Evolutionary conservation across 2,797 vertebrate genomes (phyloP).

Genomic region (Pantherophis vulpinus): DNA sequence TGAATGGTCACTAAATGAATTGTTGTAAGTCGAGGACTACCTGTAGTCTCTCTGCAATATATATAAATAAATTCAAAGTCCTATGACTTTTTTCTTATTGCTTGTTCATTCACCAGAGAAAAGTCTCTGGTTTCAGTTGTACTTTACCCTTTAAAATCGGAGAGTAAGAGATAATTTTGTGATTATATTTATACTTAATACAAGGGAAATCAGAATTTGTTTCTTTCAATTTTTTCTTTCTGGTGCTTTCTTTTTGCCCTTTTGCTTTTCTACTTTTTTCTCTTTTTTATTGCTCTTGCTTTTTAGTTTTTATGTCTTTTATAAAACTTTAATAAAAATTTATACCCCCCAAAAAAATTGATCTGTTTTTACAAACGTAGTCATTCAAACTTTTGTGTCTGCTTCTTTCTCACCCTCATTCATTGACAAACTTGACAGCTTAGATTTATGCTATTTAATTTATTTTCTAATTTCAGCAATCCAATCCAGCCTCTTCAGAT

Average conservation of each 20-base stretch:
- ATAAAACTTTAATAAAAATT: not conserved
- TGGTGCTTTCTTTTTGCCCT: not conserved
- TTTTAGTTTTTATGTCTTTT: not conserved
- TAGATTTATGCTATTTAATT: not conserved
- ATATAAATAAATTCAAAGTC: not conserved
- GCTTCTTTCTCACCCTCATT: not conserved
- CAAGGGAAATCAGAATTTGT: too few relatives aligned
- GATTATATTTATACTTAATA: not conserved
- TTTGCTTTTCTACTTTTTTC: not conserved
- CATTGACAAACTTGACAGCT: not conserved
- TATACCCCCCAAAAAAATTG: not conserved
- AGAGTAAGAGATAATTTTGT: not conserved
- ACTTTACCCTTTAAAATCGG: not conserved
- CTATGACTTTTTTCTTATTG: not conserved
- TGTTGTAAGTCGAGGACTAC: not conserved
- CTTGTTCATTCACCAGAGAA: not conserved
- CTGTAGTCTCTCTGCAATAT: not conserved
- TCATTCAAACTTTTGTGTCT: not conserved
- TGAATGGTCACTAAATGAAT: not conserved
- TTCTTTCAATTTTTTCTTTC: not conserved
- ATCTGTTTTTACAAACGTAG: not conserved
- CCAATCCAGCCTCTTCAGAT: not conserved
- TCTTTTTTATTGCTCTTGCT: not conserved
- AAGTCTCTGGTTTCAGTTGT: not conserved
- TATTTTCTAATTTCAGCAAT: not conserved